Evolutionary conservation across 2,797 vertebrate species (phyloP).

Genomic region (Euthynnus affinis): DNA sequence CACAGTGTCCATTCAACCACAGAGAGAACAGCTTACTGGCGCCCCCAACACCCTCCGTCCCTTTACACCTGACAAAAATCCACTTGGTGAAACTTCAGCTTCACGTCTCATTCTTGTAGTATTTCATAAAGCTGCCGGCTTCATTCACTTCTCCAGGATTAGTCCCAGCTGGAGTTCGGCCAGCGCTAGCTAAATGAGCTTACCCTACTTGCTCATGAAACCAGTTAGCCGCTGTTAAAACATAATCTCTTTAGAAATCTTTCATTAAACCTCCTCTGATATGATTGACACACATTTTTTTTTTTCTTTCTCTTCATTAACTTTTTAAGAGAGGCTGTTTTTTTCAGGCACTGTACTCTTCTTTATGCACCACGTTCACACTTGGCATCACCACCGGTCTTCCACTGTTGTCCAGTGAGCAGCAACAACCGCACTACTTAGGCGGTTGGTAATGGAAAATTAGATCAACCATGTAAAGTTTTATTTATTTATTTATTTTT

Average conservation of each 20-base stretch:
- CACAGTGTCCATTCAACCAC: slow-evolving; percentile 30
- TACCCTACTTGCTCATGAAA: background rate
- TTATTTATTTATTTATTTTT: too few relatives aligned
- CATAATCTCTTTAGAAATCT: background rate
- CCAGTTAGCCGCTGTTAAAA: background rate
- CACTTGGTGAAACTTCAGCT: background rate
- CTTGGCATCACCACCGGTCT: background rate
- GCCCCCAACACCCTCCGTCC: too few relatives aligned
- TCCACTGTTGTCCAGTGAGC: background rate
- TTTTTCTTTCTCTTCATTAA: too few relatives aligned
- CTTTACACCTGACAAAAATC: too few relatives aligned
- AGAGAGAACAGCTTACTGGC: too few relatives aligned
- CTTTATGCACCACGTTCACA: background rate
- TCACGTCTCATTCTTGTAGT: background rate
- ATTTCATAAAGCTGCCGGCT: slow-evolving; percentile 1
- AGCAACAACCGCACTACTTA: too few relatives aligned
- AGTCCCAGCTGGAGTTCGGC: background rate
- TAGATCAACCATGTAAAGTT: too few relatives aligned
- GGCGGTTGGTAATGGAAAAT: too few relatives aligned
- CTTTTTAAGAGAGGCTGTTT: background rate
- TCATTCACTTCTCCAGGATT: slow-evolving; percentile 2
- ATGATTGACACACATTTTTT: background rate
- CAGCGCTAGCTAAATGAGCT: background rate
- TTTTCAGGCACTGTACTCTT: too few relatives aligned
- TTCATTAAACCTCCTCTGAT: background rate